These are phyloP conservation scores for Kryphioiulus occultus DNA, from an alignment of 2,888 invertebrate species.

Conservation along the genomic window DNA sequence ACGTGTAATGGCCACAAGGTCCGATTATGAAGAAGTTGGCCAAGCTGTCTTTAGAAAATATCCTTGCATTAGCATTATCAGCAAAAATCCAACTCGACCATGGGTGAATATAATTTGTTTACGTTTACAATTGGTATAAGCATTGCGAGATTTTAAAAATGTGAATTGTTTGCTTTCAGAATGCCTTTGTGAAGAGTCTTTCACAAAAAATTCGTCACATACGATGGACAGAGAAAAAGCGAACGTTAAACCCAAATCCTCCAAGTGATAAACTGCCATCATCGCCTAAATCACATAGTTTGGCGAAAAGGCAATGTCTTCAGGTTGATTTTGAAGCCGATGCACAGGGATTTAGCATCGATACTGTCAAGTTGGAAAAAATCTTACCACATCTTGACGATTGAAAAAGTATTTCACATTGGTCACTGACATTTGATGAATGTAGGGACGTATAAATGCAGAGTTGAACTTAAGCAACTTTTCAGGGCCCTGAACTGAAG, in stretches of 20 bases:
- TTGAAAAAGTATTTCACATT: not conserved
- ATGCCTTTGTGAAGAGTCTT: constrained; percentile 13
- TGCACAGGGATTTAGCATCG: not conserved
- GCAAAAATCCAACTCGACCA: constrained; percentile 27
- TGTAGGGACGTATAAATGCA: too few species aligned
- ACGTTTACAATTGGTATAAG: not conserved
- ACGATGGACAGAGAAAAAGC: not conserved
- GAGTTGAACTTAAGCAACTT: too few species aligned
- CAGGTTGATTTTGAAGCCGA: constrained; percentile 13
- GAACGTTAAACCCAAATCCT: not conserved
- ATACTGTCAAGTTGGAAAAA: constrained; percentile 27
- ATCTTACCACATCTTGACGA: not conserved
- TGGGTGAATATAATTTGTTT: not conserved
- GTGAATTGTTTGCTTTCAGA: not conserved
- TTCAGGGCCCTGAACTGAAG: too few species aligned
- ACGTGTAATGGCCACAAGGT: constrained; percentile 28
- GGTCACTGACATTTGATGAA: not conserved
- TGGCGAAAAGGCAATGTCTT: not conserved
- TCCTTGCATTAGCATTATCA: constrained; percentile 6
- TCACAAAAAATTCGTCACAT: constrained; percentile 22
- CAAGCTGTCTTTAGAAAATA: constrained; percentile 29
- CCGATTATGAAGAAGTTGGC: not conserved
- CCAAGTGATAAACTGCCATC: not conserved
- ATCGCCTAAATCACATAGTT: constrained; percentile 17
- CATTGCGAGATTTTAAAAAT: not conserved